Base-by-base conservation (phyloP, 2,113 vertebrate species). In the Tringa solitaria region DNA sequence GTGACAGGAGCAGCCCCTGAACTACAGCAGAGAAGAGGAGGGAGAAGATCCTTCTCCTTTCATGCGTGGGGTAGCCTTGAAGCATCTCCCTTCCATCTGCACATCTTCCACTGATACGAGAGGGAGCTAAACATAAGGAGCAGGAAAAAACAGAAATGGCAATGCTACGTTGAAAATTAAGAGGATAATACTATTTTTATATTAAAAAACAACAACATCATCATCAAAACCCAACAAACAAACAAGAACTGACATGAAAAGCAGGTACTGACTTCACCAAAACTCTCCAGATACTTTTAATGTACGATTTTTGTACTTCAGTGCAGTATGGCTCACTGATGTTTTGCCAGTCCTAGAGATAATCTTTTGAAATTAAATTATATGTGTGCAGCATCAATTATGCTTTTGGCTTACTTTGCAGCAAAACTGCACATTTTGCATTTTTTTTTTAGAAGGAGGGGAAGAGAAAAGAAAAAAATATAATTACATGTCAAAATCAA, bases 301-400 rank as follows among this genome's bases (percentile, higher is more conserved):
- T 8, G 28, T 14, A 8, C 24, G 51, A 28, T 17, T 93, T 87
- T 48, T 73, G 26, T 32, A 67, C 10, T 30, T 78, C 45, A 33
- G 43, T 9, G 53, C 51, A 88, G 41, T 23, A 56, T 82, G 65
- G 27, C 45, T 94, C 15, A 6, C 45, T 89, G 82, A 68, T 53
- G 16, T 69, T 97, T 70, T 84, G 59, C 67, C 79, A 89, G 65
- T 77, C 68, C 32, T 41, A 91, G 67, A 85, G 57, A 88, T 56
- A 96, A 94, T 95, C n/a, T 84, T 90, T 89, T 83, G 35, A 92
- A 96, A 97, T 95, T 82, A 90, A 79, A 95, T 96, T 91, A 82
- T 27, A 16, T 53, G 33, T 75, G 12, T 76, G 22, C 77, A 67
- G 68, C 56, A 84, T 83, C 64, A 87, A 92, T 95, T 93, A 93